phyloP scores from a whole-genome alignment of 2,797 vertebrate species.

The Decapterus maruadsi region DNA sequence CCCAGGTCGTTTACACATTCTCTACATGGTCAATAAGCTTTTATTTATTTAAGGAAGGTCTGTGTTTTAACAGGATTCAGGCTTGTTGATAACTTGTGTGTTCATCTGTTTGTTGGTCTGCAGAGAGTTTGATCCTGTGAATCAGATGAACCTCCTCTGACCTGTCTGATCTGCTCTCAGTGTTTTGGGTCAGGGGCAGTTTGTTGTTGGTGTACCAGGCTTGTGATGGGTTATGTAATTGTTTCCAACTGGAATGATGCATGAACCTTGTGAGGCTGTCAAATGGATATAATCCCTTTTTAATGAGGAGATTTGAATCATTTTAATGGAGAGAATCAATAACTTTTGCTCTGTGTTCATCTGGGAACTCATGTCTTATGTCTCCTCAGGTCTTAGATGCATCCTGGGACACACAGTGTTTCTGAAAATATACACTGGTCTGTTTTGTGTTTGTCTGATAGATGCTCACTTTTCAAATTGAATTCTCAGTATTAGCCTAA shows the following conservation, averaged over 20 bases:
- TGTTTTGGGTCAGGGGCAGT: not conserved
- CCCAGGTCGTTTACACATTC: not conserved
- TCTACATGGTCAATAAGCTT: not conserved
- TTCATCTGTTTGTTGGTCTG: not conserved
- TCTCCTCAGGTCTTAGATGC: not conserved
- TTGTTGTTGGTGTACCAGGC: not conserved
- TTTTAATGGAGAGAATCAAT: conserved; percentile 29
- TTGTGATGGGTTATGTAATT: not conserved
- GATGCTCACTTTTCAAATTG: too few relatives aligned
- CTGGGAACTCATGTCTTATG: not conserved
- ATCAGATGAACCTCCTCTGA: not conserved
- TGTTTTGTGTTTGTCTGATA: too few relatives aligned
- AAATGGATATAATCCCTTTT: not conserved
- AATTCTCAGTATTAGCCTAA: too few relatives aligned
- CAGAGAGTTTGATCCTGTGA: not conserved
- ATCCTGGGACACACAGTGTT: not conserved
- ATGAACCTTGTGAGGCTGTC: not conserved
- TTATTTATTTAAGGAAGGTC: not conserved
- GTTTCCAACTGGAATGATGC: not conserved
- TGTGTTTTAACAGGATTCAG: not conserved
- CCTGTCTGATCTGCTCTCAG: not conserved
- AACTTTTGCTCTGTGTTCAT: not conserved
- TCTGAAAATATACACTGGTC: not conserved
- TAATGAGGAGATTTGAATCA: not conserved
- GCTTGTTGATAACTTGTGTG: too few relatives aligned